A percentile compares a stretch with the other conserved stretches of the same genome.
phyloP scores from a whole-genome alignment of 2,113 vertebrate genomes.

The Aleadryas rufinucha region DNA sequence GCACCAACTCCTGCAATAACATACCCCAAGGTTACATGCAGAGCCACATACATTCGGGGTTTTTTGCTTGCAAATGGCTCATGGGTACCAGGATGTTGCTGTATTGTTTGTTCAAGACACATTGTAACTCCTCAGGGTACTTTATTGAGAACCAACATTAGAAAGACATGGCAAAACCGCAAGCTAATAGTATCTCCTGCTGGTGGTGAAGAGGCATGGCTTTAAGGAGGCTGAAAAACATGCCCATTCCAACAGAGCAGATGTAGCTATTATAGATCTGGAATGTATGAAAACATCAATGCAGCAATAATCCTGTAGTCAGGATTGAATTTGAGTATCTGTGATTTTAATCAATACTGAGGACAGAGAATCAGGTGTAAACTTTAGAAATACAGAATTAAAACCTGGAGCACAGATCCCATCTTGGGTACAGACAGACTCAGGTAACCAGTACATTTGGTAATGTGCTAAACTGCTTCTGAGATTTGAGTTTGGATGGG shows the following conservation, averaged over 20 bases:
- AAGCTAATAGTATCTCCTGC: background rate
- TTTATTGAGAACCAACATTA: background rate
- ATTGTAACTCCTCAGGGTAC: background rate
- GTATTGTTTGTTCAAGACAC: background rate
- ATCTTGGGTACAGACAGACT: background rate
- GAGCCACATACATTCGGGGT: background rate
- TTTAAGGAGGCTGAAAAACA: background rate
- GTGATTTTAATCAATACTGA: background rate
- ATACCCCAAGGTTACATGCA: background rate
- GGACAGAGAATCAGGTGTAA: background rate
- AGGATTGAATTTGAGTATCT: background rate
- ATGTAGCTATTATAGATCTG: background rate
- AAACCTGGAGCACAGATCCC: background rate
- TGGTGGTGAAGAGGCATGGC: background rate
- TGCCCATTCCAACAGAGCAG: background rate
- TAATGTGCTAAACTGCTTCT: background rate
- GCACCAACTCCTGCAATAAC: background rate
- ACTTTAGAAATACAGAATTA: background rate
- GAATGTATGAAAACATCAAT: background rate
- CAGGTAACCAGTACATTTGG: background rate
- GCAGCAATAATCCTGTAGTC: background rate
- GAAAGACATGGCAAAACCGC: background rate
- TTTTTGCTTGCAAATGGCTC: background rate
- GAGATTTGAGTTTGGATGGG: background rate
- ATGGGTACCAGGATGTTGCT: constrained; percentile 15